Base-by-base conservation (phyloP, 2,113 vertebrate species). In the Dascyllus trimaculatus region DNA sequence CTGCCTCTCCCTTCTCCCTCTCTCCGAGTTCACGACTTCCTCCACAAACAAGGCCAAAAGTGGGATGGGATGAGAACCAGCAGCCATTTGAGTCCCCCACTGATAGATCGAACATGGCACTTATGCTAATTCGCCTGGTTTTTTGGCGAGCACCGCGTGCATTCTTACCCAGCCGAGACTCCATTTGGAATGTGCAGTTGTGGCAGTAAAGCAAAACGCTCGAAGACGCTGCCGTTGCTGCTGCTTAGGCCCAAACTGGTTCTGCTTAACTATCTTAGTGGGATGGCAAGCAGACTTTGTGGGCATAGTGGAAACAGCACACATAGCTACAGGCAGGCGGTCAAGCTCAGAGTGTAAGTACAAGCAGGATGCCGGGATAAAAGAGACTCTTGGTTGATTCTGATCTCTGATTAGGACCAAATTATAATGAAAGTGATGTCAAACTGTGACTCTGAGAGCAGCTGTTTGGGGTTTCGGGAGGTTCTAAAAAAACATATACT, bases 101-200 rank as follows among this genome's bases (percentile, higher is more conserved):
- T 95, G 96, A 96, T 91, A 93, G 95, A 97, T 97, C 93, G 94
- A 96, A 96, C 94, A 95, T 95, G 96, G 95, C 96, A 95, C 92
- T 94, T 96, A 97, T 96, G 95, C 92, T 96, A 97, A 97, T 97
- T 95, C 78, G 76, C 92, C 93, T 93, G 85, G 86, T 63, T 89
- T 90, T 74, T 91, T 95, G 94, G 94, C 86, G 92, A 26, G 82
- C 26, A 57, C 54, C 72, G 21, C 26, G 49, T 4, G 54, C 87
- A 81, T 92, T 92, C 84, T 83, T 80, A 88, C 84, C 82, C 88
- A 87, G 83, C 71, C 65, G 78, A 90, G 84, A 85, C 85, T 81
- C 71, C 68, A 22, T 48, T 72, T 81, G 90, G 91, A 93, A 94
- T 93, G 92, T 88, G 90, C 88, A 81, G 89, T 90, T 91, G 89